These are phyloP conservation scores for Pollicipes pollicipes DNA, from an alignment of 1,140 invertebrate genomes.

Conservation along the genomic window DNA sequence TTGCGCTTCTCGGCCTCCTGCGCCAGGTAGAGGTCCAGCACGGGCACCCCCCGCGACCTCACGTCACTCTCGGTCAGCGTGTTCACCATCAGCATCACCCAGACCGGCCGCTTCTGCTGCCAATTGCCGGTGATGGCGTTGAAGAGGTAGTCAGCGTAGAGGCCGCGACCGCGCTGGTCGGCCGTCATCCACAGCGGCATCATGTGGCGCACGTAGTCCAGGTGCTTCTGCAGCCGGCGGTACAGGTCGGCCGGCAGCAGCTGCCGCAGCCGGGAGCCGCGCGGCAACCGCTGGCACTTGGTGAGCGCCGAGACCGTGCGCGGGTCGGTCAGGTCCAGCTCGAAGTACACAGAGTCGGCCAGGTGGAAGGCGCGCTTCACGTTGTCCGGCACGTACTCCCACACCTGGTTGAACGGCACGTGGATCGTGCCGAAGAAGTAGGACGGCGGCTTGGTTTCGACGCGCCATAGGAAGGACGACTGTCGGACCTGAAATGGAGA, in stretches of 20 bases:
- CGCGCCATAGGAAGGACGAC: constrained; percentile 24
- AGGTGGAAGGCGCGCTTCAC: constrained; percentile 33
- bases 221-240: constrained; percentile 28
- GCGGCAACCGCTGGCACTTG: constrained; percentile 34
- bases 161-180: constrained; percentile 30
- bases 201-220: too few species aligned
- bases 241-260: constrained; percentile 32
- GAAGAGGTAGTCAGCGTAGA: constrained; percentile 34
- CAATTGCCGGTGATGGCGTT: constrained; percentile 35
- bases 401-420: constrained; percentile 38
- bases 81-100: constrained; percentile 38
- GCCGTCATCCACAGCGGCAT: constrained; percentile 34
- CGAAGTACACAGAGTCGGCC: constrained; percentile 33
- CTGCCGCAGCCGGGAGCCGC: constrained; percentile 27
- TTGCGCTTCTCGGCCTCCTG: constrained; percentile 32
- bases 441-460: constrained; percentile 28
- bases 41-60: constrained; percentile 31
- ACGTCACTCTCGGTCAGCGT: constrained; percentile 36
- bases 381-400: constrained; percentile 35
- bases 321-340: constrained; percentile 35
- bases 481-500: too few species aligned
- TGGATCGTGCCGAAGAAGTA: constrained; percentile 42
- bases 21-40: constrained; percentile 35
- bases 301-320: too few species aligned
- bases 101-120: too few species aligned